These are phyloP conservation scores for Aulostomus chinensis DNA, from an alignment of 2,797 vertebrate species.

Conservation along the genomic window DNA sequence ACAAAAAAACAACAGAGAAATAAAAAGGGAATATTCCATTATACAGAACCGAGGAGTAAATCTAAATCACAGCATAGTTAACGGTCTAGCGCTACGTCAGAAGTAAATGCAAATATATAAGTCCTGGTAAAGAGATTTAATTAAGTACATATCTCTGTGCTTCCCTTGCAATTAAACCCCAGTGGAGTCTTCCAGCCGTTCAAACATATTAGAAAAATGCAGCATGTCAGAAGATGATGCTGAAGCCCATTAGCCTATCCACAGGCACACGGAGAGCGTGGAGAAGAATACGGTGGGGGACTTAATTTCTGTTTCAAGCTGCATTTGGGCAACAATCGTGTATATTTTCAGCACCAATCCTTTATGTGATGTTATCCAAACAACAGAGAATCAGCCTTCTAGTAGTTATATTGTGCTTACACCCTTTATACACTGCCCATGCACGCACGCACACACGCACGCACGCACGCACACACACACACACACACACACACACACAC, in stretches of 20 bases:
- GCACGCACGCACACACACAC: too few species aligned
- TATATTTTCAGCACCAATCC: slow-evolving; percentile 1
- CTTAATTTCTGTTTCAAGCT: slow-evolving; percentile 24
- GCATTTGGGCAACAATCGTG: slow-evolving; percentile 6
- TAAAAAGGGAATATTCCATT: background rate
- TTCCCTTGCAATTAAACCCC: slow-evolving; percentile 73
- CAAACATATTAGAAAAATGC: slow-evolving; percentile 73
- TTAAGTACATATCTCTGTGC: slow-evolving; percentile 68
- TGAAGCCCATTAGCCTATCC: slow-evolving; percentile 69
- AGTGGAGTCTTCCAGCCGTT: slow-evolving; percentile 69
- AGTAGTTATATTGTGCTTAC: too few species aligned
- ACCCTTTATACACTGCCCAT: too few species aligned
- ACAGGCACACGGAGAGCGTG: slow-evolving; percentile 44
- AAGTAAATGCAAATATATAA: slow-evolving; percentile 62
- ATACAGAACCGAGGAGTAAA: slow-evolving; percentile 30
- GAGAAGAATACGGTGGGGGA: slow-evolving; percentile 32
- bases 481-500: slow-evolving; percentile 22
- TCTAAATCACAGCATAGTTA: slow-evolving; percentile 52
- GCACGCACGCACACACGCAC: too few species aligned
- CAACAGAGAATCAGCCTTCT: background rate
- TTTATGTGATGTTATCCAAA: background rate
- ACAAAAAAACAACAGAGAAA: background rate
- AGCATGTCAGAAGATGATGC: slow-evolving; percentile 63
- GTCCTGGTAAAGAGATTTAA: slow-evolving; percentile 58
- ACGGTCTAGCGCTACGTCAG: slow-evolving; percentile 30